phyloP scores from a whole-genome alignment of 2,113 vertebrate genomes.

The Elanus axillaris region DNA sequence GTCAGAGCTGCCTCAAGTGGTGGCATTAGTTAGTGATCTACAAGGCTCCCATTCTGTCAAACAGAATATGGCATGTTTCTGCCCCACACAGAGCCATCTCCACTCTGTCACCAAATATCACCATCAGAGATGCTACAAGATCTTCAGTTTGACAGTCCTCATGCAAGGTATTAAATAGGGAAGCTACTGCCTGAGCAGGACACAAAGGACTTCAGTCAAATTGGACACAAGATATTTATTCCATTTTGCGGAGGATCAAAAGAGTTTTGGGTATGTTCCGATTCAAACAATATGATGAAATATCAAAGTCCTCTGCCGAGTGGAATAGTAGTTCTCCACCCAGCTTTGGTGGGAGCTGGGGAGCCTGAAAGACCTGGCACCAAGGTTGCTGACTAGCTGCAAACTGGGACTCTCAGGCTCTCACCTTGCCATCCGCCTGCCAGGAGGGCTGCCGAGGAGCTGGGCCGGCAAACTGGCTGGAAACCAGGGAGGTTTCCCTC shows the following conservation, averaged over 20 bases:
- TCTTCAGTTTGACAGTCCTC: not conserved
- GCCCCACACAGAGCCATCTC: not conserved
- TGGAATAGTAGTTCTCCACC: not conserved
- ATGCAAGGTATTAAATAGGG: not conserved
- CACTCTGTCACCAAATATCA: not conserved
- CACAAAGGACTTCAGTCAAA: not conserved
- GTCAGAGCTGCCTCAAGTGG: not conserved
- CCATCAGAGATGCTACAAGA: not conserved
- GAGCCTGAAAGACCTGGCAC: conserved; percentile 61
- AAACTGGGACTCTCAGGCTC: conserved; percentile 59
- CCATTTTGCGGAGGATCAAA: not conserved
- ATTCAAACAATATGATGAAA: not conserved
- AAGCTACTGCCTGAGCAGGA: not conserved
- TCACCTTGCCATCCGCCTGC: conserved; percentile 65
- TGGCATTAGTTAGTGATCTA: not conserved
- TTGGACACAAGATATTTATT: not conserved
- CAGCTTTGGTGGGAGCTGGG: conserved; percentile 23
- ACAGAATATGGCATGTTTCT: not conserved
- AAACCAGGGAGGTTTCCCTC: conserved; percentile 69
- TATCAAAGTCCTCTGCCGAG: not conserved
- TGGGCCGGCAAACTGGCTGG: conserved; percentile 65
- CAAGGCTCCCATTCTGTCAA: not conserved
- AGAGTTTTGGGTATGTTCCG: not conserved
- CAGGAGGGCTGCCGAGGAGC: conserved; percentile 62
- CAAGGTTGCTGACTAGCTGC: conserved; percentile 45